Base-by-base conservation (phyloP, 2,888 invertebrate species). In the Pandemis heparana region DNA sequence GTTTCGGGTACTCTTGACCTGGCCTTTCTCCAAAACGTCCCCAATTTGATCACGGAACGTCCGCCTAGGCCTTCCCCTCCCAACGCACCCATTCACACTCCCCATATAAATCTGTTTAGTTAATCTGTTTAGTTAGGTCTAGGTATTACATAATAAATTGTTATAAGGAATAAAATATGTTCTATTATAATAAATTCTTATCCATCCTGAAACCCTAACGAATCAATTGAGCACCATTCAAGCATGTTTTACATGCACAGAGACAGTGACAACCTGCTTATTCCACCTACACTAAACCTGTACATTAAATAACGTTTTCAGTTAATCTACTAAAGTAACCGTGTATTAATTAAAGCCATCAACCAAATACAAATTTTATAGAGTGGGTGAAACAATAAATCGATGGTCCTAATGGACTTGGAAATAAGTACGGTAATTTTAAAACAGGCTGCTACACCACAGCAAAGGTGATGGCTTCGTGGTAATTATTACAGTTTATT, bases 281-380 rank as follows among this genome's bases (percentile, higher is more conserved):
- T 16, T 18, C 18, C 18, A 53, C 16, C 51, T 51, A 51, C 18
- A n/a, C 12, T 43, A n/a, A n/a, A 48, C 53, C 53, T 10, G 18
- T 18, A 12, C 56, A 56, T 56, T 23, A 9, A 56, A 56, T 56
- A 56, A 56, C 12, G 56, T 23, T 56, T 56, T 5, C 56, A 23
- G 56, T 10, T 56, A 56, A 56, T 56, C 23, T 23, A 56, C 56
- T 23, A 23, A 51, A 56, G 56, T 56, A 56, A 12, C 56, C 12
- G 12, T 12, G 12, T 56, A 56, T 56, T 56, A 56, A 56, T 56
- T 56, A 53, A 18, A 53, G 7, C 9, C 51, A 53, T 53, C 51
- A 16, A 53, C 16, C 7, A 53, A 53, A 9, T 53, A 53, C 51
- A 0, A 53, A 3, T 53, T 53, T 53, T 53, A 9, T 53, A 18